Percentiles rank a stretch among this genome's conserved stretches.
phyloP scores from a whole-genome alignment of 2,888 invertebrate species.

The Sminthurinus aureus region DNA sequence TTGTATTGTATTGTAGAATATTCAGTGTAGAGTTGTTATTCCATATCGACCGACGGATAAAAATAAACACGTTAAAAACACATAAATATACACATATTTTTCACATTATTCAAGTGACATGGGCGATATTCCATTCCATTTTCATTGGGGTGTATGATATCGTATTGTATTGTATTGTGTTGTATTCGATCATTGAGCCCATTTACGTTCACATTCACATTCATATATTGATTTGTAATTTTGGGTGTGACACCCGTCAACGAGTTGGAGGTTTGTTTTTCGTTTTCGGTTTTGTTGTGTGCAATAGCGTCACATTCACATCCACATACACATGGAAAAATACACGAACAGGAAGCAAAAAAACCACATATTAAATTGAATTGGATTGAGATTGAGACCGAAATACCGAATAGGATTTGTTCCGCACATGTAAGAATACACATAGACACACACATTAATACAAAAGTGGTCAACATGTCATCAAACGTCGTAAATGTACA shows the following conservation, averaged over 20 bases:
- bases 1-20: not conserved
- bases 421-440: not conserved
- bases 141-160: not conserved
- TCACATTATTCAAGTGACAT: not conserved
- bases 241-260: constrained; percentile 34
- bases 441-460: not conserved
- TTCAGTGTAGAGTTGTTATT: not conserved
- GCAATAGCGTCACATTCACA: not conserved
- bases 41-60: not conserved
- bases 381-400: not conserved
- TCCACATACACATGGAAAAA: not conserved
- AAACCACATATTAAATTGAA: not conserved
- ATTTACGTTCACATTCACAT: constrained; percentile 7
- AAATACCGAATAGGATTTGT: constrained; percentile 3
- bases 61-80: constrained; percentile 19
- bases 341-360: not conserved
- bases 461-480: not conserved
- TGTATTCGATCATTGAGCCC: constrained; percentile 13
- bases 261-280: constrained; percentile 2
- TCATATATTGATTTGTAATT: constrained; percentile 29
- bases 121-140: constrained; percentile 4
- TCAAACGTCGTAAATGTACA: too few species aligned
- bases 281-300: not conserved
- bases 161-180: not conserved
- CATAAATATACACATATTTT: not conserved